These are phyloP conservation scores for Sesia apiformis DNA, from an alignment of 2,888 invertebrate genomes.

Conservation along the genomic window DNA sequence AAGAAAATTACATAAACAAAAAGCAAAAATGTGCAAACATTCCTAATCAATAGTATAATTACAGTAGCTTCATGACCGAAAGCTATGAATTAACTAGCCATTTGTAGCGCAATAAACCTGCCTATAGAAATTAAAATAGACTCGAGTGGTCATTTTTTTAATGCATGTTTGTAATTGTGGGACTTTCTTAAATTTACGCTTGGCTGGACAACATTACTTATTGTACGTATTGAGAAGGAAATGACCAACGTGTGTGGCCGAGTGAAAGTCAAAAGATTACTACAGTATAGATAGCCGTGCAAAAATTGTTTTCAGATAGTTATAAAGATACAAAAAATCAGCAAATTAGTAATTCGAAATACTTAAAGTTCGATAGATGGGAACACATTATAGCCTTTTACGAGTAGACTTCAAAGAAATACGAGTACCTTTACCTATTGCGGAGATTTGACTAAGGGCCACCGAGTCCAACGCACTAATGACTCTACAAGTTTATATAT, in stretches of 20 bases:
- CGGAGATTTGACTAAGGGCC: too few relatives aligned
- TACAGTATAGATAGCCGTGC: not conserved
- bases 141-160: not conserved
- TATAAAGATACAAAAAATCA: not conserved
- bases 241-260: constrained; percentile 1
- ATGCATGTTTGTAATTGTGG: not conserved
- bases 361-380: too few relatives aligned
- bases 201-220: constrained; percentile 1
- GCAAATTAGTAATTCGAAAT: too few relatives aligned
- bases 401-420: too few relatives aligned
- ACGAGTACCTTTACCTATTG: too few relatives aligned
- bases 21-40: too few relatives aligned
- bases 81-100: not conserved
- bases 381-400: too few relatives aligned
- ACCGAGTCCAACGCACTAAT: too few relatives aligned
- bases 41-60: too few relatives aligned
- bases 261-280: constrained; percentile 1
- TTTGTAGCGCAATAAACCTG: not conserved
- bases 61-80: not conserved
- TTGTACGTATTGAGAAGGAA: not conserved
- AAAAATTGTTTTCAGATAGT: not conserved
- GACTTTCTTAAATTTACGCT: constrained; percentile 4
- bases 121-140: not conserved
- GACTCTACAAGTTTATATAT: too few relatives aligned
- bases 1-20: too few relatives aligned